These are phyloP conservation scores for Ellobium chinense DNA, from an alignment of 2,888 invertebrate species.

Conservation along the genomic window DNA sequence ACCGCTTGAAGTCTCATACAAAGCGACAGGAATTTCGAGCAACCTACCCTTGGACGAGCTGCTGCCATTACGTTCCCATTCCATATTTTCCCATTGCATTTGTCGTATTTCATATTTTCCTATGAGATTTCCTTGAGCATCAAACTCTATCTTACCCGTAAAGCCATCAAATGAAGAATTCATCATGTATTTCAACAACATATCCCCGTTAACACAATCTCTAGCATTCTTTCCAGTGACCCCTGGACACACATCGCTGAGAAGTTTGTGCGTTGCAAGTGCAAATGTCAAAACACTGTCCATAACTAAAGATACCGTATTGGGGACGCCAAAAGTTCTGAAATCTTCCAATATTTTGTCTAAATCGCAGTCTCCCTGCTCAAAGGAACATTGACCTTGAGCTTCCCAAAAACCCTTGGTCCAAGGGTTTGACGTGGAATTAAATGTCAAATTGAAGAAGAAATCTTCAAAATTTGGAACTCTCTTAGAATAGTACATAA, in stretches of 20 bases:
- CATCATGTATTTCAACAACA: constrained; percentile 38
- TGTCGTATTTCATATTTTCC: constrained; percentile 49
- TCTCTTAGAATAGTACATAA: constrained; percentile 40
- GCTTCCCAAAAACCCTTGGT: constrained; percentile 9
- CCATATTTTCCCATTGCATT: background rate
- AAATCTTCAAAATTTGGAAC: constrained; percentile 12
- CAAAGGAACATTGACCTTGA: background rate
- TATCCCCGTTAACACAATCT: constrained; percentile 38
- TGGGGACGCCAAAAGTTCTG: constrained; percentile 13
- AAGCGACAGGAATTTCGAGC: constrained; percentile 26
- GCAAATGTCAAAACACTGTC: constrained; percentile 67
- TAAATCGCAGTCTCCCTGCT: constrained; percentile 19
- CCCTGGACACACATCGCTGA: constrained; percentile 54
- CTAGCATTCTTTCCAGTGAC: background rate
- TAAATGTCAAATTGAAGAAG: background rate
- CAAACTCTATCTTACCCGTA: constrained; percentile 44
- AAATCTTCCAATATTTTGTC: background rate
- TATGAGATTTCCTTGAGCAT: constrained; percentile 43
- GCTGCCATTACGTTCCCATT: background rate
- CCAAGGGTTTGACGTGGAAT: constrained; percentile 17
- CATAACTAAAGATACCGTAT: constrained; percentile 52
- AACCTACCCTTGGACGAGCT: background rate
- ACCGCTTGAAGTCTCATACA: constrained; percentile 23
- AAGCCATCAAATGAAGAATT: constrained; percentile 41
- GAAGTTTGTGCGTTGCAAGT: constrained; percentile 56